Evolutionary conservation across 2,113 vertebrate genomes (phyloP).

Genomic region (Paralichthys olivaceus): DNA sequence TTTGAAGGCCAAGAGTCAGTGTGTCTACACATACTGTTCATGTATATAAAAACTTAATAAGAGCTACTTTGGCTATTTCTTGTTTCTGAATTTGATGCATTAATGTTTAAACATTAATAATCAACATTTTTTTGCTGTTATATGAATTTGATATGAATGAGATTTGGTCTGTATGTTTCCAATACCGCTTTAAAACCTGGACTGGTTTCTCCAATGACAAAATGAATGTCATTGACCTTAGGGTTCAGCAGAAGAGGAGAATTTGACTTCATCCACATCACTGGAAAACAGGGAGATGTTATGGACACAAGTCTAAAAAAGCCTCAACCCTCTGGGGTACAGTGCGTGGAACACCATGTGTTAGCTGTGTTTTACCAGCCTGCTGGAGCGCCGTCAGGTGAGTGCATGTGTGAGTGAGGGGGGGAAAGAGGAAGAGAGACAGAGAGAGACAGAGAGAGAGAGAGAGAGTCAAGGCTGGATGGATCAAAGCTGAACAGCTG

Average conservation of each 20-base stretch:
- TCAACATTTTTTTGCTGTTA: slow-evolving; percentile 10
- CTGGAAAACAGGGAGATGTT: slow-evolving; percentile 19
- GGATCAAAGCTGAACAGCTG: slow-evolving; percentile 80
- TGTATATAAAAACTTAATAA: neutral
- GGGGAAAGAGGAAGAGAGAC: fast-evolving
- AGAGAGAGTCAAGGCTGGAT: slow-evolving; percentile 64
- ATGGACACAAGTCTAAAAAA: slow-evolving; percentile 21
- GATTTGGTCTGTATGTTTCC: slow-evolving; percentile 2
- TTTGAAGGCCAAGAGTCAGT: neutral
- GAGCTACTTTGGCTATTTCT: neutral
- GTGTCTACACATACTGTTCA: neutral
- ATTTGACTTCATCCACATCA: slow-evolving; percentile 39
- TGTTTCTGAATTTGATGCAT: neutral
- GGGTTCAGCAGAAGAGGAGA: slow-evolving; percentile 26
- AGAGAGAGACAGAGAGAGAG: slow-evolving; percentile 27
- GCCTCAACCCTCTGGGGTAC: neutral
- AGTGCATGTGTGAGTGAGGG: slow-evolving; percentile 31
- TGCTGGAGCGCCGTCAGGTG: slow-evolving; percentile 75
- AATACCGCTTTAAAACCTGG: neutral
- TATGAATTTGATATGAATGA: slow-evolving; percentile 6
- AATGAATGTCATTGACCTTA: slow-evolving; percentile 13
- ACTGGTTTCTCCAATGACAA: slow-evolving; percentile 31
- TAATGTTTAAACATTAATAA: neutral
- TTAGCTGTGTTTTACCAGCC: slow-evolving; percentile 71
- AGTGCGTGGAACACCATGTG: slow-evolving; percentile 55